Evolutionary conservation across 2,797 vertebrate genomes (phyloP), one percentile per base, ranked within the genome.

Genomic region (Tauraco hartlaubi): DNA sequence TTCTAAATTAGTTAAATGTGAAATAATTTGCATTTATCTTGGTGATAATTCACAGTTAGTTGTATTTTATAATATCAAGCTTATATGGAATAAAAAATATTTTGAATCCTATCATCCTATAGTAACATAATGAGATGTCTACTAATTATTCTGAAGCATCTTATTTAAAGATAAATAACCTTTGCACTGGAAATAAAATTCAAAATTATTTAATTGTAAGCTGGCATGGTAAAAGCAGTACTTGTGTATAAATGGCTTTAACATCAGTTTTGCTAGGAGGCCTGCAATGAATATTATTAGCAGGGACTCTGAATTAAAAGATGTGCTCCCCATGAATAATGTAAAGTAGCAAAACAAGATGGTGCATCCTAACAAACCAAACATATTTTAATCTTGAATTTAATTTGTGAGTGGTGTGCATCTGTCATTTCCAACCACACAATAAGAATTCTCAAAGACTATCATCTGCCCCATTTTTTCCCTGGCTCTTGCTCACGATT

Each of bases 161-260:
- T 56, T 49, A 21, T 74, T 79, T 79, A 78, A 96, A 76, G 54
- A 86, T 66, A 80, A 78, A 64, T 83, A 90, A 59, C 3, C 11
- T 78, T 81, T 86, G 10, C 52, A 62, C 66, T 69, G 51, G 39
- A 92, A 97, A 94, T 48, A 41, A 71, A 88, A 59, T 56, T 61
- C 26, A 54, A 75, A 91, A 66, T n/a, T 33, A 11, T 23, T 64
- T 91, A 74, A 85, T 33, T 87, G 9, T 23, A 28, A 56, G 13
- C 28, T 81, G 68, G 41, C 33, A 66, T 31, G 10, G 28, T 77
- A 59, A 91, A 85, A 75, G 10, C 19, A 37, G 21, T 48, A 19
- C 10, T 63, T 63, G 1, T 44, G 17, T 46, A 56, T 46, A 91
- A 52, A 94, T 81, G 43, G 15, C 41, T 64, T 88, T 89, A 69